Conservation (phyloP, 2,888 invertebrate genomes). For the Sabellastarte sp. region DNA sequence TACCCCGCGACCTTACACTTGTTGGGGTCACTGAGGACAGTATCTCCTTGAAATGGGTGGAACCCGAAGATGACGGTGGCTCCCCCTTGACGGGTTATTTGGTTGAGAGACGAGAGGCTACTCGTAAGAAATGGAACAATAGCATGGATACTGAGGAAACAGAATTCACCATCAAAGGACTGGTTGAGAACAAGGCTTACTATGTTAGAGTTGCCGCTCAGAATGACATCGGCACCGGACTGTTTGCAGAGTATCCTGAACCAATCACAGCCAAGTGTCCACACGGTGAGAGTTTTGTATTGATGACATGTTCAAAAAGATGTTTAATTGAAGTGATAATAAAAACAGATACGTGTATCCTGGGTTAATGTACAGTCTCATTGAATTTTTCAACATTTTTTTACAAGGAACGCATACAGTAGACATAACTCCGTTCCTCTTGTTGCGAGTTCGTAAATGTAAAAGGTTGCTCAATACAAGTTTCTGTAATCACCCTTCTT, state of each 20-base stretch:
- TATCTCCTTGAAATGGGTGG: constrained; percentile 66
- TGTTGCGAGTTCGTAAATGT: too few species aligned
- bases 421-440: too few species aligned
- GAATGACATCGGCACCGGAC: constrained; percentile 74
- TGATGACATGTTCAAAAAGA: too few species aligned
- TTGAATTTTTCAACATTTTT: too few species aligned
- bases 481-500: too few species aligned
- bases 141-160: constrained; percentile 19
- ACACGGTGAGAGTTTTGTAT: constrained; percentile 18
- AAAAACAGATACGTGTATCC: too few species aligned
- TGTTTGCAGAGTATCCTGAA: constrained; percentile 43
- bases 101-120: constrained; percentile 63
- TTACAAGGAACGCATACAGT: too few species aligned
- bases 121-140: constrained; percentile 72
- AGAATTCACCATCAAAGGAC: constrained; percentile 10
- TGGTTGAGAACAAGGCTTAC: constrained; percentile 19
- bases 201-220: constrained; percentile 26
- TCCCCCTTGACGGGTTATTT: constrained; percentile 34
- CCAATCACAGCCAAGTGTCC: constrained; percentile 39
- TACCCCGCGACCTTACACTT: constrained; percentile 30
- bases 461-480: too few species aligned
- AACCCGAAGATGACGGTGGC: constrained; percentile 26
- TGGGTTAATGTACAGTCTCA: too few species aligned
- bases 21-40: constrained; percentile 21
- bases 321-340: too few species aligned